Evolutionary conservation across 2,888 invertebrate genomes (phyloP).

Genomic region (Ochropleura plecta): DNA sequence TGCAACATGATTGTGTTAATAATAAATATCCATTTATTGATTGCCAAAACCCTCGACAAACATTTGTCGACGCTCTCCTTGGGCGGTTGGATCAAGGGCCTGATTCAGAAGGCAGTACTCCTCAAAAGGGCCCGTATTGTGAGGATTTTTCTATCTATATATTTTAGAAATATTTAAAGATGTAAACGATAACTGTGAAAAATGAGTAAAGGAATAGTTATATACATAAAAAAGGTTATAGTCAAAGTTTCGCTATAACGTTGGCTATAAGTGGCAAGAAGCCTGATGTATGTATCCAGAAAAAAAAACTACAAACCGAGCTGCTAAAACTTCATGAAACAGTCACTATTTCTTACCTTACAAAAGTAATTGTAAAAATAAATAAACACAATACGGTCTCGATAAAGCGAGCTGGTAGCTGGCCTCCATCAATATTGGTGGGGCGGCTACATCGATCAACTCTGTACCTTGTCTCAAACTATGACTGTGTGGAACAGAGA

Average conservation of each 20-base stretch:
- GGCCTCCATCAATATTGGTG: constrained; percentile 33
- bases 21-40: not conserved
- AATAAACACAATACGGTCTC: constrained; percentile 23
- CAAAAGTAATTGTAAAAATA: constrained; percentile 27
- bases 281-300: no score
- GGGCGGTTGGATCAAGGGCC: no score
- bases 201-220: no score
- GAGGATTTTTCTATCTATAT: no score
- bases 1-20: not conserved
- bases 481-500: constrained; percentile 39
- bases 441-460: constrained; percentile 56
- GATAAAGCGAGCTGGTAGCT: constrained; percentile 40
- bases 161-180: no score
- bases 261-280: not conserved
- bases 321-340: not conserved
- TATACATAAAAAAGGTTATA: no score
- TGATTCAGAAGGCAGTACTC: no score
- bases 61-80: no score
- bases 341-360: constrained; percentile 1
- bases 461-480: constrained; percentile 53
- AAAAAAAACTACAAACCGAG: not conserved
- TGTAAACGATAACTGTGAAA: no score
- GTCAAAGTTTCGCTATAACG: no score
- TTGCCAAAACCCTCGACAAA: no score
- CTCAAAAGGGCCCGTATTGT: no score